These are phyloP conservation scores for Andrena hattorfiana DNA, from an alignment of 2,888 invertebrate species.

Conservation along the genomic window DNA sequence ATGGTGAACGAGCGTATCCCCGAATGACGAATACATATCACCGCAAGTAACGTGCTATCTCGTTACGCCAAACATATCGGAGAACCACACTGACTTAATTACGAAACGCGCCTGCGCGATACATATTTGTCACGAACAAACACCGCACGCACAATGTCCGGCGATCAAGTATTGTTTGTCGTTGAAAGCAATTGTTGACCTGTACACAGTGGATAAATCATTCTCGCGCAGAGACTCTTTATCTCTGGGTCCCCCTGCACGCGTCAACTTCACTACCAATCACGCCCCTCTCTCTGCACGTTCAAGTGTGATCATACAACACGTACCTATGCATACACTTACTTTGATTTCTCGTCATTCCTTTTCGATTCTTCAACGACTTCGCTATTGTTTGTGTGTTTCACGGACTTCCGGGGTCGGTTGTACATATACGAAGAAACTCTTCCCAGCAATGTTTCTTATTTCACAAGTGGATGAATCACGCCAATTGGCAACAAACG, in stretches of 20 bases:
- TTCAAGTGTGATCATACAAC: too few relatives aligned
- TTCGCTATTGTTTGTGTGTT: not conserved
- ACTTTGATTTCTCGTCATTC: constrained; percentile 1
- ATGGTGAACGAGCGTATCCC: not conserved
- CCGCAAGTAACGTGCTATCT: not conserved
- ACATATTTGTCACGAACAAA: not conserved
- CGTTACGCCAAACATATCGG: not conserved
- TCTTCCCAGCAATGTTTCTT: not conserved
- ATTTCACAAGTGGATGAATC: not conserved
- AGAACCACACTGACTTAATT: constrained; percentile 6
- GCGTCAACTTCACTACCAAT: too few relatives aligned
- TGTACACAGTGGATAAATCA: not conserved
- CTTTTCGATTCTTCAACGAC: not conserved
- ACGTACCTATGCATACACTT: not conserved
- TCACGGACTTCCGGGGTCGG: not conserved
- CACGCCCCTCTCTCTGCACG: too few relatives aligned
- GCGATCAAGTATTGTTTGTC: not conserved
- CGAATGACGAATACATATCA: not conserved
- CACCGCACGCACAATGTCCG: not conserved
- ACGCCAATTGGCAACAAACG: not conserved
- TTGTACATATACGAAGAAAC: not conserved
- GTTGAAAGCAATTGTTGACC: not conserved
- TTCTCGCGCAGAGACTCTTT: too few relatives aligned
- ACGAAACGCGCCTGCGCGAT: constrained; percentile 5
- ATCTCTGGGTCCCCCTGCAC: too few relatives aligned